phyloP scores from a whole-genome alignment of 2,797 vertebrate species.

The Mico argentatus region DNA sequence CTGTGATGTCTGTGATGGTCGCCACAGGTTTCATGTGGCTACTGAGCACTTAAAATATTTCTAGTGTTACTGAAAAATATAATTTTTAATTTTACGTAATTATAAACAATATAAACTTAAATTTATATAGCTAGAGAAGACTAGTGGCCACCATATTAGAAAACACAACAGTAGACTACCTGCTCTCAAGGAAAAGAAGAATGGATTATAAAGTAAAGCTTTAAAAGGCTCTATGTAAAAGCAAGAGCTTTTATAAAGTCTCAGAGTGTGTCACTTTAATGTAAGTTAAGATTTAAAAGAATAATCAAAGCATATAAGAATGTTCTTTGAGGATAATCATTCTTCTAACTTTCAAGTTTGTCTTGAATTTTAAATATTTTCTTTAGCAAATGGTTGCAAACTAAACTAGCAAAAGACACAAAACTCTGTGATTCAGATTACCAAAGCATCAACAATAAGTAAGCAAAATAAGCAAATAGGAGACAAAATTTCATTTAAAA shows the following conservation, averaged over 20 bases:
- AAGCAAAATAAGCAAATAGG: not conserved
- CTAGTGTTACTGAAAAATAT: not conserved
- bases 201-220: not conserved
- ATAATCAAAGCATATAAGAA: not conserved
- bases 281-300: not conserved
- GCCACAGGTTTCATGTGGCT: rapidly evolving
- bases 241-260: not conserved
- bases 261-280: not conserved
- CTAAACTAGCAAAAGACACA: not conserved
- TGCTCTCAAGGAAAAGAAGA: not conserved
- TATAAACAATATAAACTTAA: not conserved
- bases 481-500: not conserved
- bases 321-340: not conserved
- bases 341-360: not conserved
- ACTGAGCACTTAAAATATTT: not conserved
- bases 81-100: not conserved
- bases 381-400: not conserved
- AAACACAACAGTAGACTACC: not conserved
- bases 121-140: not conserved
- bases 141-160: not conserved
- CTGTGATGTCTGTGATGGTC: not conserved
- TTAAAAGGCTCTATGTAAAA: not conserved
- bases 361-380: not conserved
- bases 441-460: not conserved
- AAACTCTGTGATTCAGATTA: not conserved